Evolutionary conservation across 1,140 invertebrate genomes (phyloP).

Genomic region (Carcinoscorpius rotundicauda): DNA sequence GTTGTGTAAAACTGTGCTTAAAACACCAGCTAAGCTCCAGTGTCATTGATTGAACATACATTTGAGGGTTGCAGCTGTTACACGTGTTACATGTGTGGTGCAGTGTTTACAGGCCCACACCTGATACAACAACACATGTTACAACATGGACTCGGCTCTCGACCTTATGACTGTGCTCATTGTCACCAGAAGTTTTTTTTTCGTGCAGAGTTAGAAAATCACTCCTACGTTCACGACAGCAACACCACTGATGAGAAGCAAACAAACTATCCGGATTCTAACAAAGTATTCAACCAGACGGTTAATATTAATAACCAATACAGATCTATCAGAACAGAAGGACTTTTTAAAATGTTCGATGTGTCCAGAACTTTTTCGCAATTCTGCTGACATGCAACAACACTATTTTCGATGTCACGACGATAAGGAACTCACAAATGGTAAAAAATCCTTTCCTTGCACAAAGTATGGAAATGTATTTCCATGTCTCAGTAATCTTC

Average conservation of each 20-base stretch:
- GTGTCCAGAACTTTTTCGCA: conserved; percentile 24
- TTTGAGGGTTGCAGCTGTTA: conserved; percentile 68
- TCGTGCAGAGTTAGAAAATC: conserved; percentile 77
- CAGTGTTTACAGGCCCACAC: conserved; percentile 64
- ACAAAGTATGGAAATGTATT: conserved; percentile 33
- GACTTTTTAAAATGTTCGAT: conserved; percentile 27
- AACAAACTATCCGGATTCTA: background rate
- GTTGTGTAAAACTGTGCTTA: conserved; percentile 53
- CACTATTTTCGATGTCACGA: conserved; percentile 31
- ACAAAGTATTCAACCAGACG: conserved; percentile 1
- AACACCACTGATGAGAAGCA: background rate
- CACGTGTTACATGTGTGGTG: conserved; percentile 76
- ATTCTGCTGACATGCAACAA: conserved; percentile 26
- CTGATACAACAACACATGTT: conserved; percentile 68
- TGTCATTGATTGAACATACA: conserved; percentile 85
- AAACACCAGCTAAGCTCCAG: conserved; percentile 64
- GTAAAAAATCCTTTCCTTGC: conserved; percentile 27
- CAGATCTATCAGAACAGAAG: conserved; percentile 24
- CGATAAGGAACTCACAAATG: conserved; percentile 11
- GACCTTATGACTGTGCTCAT: conserved; percentile 68
- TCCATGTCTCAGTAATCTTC: conserved; percentile 30
- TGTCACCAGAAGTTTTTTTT: conserved; percentile 84
- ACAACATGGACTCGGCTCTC: conserved; percentile 60
- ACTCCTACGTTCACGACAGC: conserved; percentile 30
- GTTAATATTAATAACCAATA: background rate